Conservation (phyloP, 2,888 invertebrate genomes). For the Eilema griseolum region DNA sequence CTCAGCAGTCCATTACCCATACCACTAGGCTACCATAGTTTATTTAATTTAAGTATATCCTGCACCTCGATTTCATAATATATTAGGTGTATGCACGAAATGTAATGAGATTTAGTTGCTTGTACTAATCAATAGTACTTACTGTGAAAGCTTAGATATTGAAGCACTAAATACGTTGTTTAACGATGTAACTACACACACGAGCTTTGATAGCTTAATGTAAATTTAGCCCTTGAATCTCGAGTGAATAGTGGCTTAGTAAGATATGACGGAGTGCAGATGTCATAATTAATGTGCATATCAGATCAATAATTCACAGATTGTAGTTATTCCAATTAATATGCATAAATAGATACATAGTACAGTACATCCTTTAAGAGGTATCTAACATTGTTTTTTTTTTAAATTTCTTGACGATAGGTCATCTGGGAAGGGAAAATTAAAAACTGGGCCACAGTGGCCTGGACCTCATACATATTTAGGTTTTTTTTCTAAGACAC, state of each 20-base stretch:
- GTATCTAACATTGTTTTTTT: too few species aligned
- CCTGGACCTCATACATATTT: too few species aligned
- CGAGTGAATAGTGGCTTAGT: constrained; percentile 8
- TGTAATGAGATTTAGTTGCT: not conserved
- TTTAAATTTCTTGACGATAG: too few species aligned
- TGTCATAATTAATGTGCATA: constrained; percentile 11
- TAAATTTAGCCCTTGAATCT: constrained; percentile 8
- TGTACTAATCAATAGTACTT: not conserved
- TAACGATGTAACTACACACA: not conserved
- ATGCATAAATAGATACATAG: not conserved
- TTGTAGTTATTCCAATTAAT: not conserved
- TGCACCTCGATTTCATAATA: too few species aligned
- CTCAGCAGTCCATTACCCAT: too few species aligned
- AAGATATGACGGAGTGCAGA: constrained; percentile 7
- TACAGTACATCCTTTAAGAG: too few species aligned
- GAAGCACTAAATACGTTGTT: not conserved
- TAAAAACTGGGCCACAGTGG: too few species aligned
- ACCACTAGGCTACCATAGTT: too few species aligned
- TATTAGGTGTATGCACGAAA: not conserved
- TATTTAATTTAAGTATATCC: too few species aligned
- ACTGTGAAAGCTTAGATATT: not conserved
- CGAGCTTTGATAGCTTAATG: not conserved
- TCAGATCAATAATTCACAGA: constrained; percentile 1
- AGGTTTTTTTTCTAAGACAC: too few species aligned
- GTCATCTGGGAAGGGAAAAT: too few species aligned